Conservation (phyloP, 2,113 vertebrate genomes). For the Terrapene triunguis region DNA sequence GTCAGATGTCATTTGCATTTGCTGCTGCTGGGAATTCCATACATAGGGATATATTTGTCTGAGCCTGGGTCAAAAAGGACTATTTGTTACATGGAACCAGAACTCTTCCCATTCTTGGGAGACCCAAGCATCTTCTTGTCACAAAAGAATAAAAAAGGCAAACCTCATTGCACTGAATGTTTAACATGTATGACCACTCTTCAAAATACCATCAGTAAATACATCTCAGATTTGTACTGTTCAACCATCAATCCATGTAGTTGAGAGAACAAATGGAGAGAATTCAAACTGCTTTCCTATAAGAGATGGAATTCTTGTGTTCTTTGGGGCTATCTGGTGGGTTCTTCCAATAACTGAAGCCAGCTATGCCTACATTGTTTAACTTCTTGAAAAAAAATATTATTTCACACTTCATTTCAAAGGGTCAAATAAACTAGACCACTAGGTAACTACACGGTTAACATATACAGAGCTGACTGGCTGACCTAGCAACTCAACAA, state of each 20-base stretch:
- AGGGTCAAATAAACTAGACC: conserved; percentile 13
- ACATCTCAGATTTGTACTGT: conserved; percentile 21
- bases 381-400: background rate
- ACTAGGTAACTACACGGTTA: background rate
- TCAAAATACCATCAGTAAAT: background rate
- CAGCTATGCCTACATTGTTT: conserved; percentile 29
- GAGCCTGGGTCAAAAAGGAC: background rate
- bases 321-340: conserved; percentile 57
- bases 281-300: conserved; percentile 49
- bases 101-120: conserved; percentile 13
- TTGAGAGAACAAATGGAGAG: conserved; percentile 55
- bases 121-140: background rate
- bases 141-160: background rate
- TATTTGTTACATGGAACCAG: conserved; percentile 13
- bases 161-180: background rate
- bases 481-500: background rate
- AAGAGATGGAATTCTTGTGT: conserved; percentile 60
- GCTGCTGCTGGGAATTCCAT: background rate
- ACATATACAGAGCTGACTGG: background rate
- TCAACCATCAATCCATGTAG: conserved; percentile 50
- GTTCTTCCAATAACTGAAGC: conserved; percentile 40
- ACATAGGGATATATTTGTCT: background rate
- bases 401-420: conserved; percentile 34
- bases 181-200: background rate
- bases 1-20: background rate